These are phyloP conservation scores for Poeciliopsis paucimaculata DNA, from an alignment of 2,797 vertebrate genomes.

Conservation along the genomic window DNA sequence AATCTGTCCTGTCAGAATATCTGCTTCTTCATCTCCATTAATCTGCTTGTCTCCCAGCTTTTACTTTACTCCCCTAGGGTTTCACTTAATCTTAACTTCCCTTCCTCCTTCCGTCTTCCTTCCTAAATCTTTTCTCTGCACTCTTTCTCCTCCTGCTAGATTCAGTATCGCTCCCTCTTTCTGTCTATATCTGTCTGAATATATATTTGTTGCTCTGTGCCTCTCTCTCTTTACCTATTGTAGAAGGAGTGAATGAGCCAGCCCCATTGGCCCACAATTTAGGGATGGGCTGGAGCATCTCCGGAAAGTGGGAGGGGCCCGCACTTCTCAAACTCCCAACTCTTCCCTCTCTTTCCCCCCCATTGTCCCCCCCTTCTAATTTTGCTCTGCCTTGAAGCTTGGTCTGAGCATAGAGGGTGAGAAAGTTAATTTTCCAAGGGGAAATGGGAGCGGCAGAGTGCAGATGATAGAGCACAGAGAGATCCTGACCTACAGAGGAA, in stretches of 20 bases:
- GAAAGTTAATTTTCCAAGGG: constrained; percentile 44
- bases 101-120: constrained; percentile 34
- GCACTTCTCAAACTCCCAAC: constrained; percentile 67
- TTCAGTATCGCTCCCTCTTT: constrained; percentile 46
- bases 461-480: background rate
- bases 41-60: constrained; percentile 39
- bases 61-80: constrained; percentile 46
- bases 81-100: constrained; percentile 34
- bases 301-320: constrained; percentile 77
- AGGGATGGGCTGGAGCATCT: constrained; percentile 81
- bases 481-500: constrained; percentile 21
- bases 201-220: constrained; percentile 59
- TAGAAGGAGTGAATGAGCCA: constrained; percentile 76
- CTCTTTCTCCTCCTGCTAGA: constrained; percentile 47
- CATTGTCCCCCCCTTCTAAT: constrained; percentile 35
- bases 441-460: constrained; percentile 8
- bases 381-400: constrained; percentile 44
- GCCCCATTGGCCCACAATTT: constrained; percentile 77
- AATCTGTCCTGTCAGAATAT: constrained; percentile 50
- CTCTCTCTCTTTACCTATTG: constrained; percentile 86
- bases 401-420: constrained; percentile 44
- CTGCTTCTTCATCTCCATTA: constrained; percentile 49
- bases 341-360: constrained; percentile 68
- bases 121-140: constrained; percentile 48
- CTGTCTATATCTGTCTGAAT: constrained; percentile 67